These are phyloP conservation scores for Leptinotarsa juncta DNA, from an alignment of 2,888 invertebrate species.

Conservation along the genomic window DNA sequence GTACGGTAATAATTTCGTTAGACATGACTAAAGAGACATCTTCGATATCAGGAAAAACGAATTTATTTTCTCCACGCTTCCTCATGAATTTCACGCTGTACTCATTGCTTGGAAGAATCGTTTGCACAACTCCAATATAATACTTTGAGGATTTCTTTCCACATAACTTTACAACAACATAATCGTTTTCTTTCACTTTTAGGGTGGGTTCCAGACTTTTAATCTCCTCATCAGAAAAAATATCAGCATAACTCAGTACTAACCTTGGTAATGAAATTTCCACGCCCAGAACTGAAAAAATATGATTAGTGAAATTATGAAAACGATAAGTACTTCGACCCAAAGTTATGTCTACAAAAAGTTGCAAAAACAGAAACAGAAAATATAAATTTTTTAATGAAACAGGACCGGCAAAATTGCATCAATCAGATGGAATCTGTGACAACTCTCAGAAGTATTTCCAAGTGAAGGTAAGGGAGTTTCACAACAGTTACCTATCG, in stretches of 20 bases:
- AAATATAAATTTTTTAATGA: too few relatives aligned
- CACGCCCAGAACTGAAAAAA: neutral
- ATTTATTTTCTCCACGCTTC: constrained; percentile 21
- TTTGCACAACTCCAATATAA: constrained; percentile 15
- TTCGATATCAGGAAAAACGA: constrained; percentile 21
- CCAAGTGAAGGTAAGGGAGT: too few relatives aligned
- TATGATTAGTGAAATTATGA: constrained; percentile 1
- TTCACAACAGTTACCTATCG: too few relatives aligned
- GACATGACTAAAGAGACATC: constrained; percentile 13
- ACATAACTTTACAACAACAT: constrained; percentile 21
- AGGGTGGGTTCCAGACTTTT: neutral
- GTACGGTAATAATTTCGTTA: neutral
- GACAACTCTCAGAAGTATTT: too few relatives aligned
- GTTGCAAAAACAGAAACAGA: too few relatives aligned
- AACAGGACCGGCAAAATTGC: too few relatives aligned
- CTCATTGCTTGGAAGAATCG: constrained; percentile 9
- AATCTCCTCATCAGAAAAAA: neutral
- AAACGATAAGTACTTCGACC: constrained; percentile 14
- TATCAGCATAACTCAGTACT: neutral
- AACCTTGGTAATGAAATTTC: neutral
- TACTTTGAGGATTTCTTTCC: constrained; percentile 22
- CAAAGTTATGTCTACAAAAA: neutral
- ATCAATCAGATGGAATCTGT: too few relatives aligned
- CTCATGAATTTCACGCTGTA: constrained; percentile 21
- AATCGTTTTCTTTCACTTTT: constrained; percentile 15